phyloP scores from a whole-genome alignment of 2,113 vertebrate genomes.

The Rhizomys pruinosus region DNA sequence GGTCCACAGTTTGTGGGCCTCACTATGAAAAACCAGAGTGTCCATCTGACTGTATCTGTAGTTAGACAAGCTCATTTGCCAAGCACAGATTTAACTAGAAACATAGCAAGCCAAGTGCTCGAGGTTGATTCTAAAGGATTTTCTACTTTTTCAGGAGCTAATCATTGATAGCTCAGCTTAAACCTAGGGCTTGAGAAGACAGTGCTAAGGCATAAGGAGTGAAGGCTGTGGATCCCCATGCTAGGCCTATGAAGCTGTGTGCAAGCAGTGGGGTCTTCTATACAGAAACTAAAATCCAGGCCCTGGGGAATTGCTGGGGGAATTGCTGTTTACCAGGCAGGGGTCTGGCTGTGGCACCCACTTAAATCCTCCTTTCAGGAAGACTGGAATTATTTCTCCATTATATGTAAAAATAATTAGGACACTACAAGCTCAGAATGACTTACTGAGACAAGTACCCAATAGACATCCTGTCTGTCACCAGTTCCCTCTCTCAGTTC shows the following conservation, averaged over 20 bases:
- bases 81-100: neutral
- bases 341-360: neutral
- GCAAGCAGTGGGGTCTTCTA: neutral
- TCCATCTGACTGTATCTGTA: neutral
- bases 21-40: neutral
- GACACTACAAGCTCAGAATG: neutral
- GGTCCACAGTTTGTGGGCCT: neutral
- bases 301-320: neutral
- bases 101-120: neutral
- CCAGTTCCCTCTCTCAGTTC: neutral
- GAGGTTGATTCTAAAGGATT: neutral
- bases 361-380: neutral
- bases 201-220: neutral
- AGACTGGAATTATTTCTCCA: neutral
- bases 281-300: neutral
- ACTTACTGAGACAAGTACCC: neutral
- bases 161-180: neutral
- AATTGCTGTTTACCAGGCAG: neutral
- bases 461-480: too few species aligned
- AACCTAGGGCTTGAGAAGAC: neutral
- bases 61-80: neutral
- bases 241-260: neutral
- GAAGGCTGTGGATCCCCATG: neutral
- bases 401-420: neutral
- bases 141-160: neutral